Percentiles rank a stretch among this genome's conserved stretches.
These are phyloP conservation scores for Pocota personata DNA, from an alignment of 2,888 invertebrate genomes.

Conservation along the genomic window DNA sequence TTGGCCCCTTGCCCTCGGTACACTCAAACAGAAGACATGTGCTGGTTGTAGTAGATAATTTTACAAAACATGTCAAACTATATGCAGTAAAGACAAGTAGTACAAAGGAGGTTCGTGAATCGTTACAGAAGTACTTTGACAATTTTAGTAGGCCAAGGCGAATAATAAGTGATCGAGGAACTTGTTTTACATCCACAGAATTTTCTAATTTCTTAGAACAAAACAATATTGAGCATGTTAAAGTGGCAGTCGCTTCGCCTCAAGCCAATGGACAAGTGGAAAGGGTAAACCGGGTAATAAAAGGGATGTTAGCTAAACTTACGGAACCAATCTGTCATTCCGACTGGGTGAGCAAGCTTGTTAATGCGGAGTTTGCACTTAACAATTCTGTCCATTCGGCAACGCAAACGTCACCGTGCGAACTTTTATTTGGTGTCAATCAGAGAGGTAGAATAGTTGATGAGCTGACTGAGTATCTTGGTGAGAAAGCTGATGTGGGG, in stretches of 20 bases:
- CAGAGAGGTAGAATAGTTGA: no score
- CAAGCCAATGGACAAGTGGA: conserved; percentile 11
- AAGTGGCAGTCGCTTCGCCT: conserved; percentile 29
- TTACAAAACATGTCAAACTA: neutral
- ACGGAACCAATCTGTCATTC: conserved; percentile 6
- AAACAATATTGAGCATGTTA: conserved; percentile 38
- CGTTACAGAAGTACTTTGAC: conserved; percentile 14
- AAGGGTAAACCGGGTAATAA: conserved; percentile 41
- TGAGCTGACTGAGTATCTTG: no score
- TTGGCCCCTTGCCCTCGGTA: neutral
- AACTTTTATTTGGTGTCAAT: no score
- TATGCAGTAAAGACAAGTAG: conserved; percentile 26
- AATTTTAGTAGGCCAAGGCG: conserved; percentile 34
- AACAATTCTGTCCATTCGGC: no score
- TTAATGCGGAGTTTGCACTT: no score
- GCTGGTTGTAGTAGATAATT: neutral
- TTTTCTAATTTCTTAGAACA: conserved; percentile 13
- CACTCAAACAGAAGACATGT: conserved; percentile 7
- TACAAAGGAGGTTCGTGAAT: conserved; percentile 11
- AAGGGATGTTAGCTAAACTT: conserved; percentile 27
- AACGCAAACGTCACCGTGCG: no score
- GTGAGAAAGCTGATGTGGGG: no score
- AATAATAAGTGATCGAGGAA: conserved; percentile 12
- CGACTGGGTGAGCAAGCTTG: no score
- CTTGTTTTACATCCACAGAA: no score